Conservation (phyloP, 2,797 vertebrate genomes). For the Paratrypauchen microcephalus region DNA sequence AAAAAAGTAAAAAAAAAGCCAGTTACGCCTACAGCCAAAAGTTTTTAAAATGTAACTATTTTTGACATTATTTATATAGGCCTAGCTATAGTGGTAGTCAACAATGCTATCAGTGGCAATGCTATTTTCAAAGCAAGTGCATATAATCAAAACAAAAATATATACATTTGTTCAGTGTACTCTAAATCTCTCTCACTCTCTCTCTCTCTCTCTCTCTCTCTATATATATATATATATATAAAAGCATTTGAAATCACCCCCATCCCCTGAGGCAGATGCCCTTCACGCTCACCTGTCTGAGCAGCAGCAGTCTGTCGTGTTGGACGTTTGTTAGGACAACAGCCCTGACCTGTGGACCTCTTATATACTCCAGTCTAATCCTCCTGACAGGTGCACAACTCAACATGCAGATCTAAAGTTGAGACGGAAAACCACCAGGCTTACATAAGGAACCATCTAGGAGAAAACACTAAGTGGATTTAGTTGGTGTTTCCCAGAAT, state of each 20-base stretch:
- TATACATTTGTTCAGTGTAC: not conserved
- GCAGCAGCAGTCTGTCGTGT: slow-evolving; percentile 13
- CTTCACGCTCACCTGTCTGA: slow-evolving; percentile 41
- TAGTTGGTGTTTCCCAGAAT: not conserved
- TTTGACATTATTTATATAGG: not conserved
- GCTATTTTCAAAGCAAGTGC: not conserved
- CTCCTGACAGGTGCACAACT: slow-evolving; percentile 12
- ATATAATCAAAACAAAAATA: not conserved
- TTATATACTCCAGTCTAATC: slow-evolving; percentile 53
- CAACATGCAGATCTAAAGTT: not conserved
- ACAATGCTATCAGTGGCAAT: not conserved
- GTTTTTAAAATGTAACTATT: no score
- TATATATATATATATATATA: no score
- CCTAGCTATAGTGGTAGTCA: not conserved
- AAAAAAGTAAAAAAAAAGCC: not conserved
- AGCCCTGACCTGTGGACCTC: not conserved
- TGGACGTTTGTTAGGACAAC: slow-evolving; percentile 10
- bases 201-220: no score
- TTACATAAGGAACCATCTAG: slow-evolving; percentile 36
- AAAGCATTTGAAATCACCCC: not conserved
- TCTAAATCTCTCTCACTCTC: no score
- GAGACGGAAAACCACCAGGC: not conserved
- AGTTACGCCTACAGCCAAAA: no score
- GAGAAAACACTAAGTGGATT: slow-evolving; percentile 6
- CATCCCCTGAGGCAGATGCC: not conserved